Base-by-base conservation (phyloP, 1,140 invertebrate species). In the Macrocentrus cingulum region DNA sequence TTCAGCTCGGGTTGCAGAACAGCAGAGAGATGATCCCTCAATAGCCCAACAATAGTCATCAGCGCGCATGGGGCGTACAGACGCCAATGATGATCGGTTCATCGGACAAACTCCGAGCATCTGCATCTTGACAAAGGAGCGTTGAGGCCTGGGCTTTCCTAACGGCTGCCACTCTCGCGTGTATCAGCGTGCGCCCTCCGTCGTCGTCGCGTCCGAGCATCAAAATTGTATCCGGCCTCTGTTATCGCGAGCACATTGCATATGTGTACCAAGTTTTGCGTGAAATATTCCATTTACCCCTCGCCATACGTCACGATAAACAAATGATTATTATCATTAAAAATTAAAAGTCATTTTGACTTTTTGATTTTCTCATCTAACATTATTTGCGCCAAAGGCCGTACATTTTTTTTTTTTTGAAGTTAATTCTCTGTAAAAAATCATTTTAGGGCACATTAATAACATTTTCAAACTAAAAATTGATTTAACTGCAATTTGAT, bases 1-100 rank as follows among this genome's bases (percentile, higher is more conserved):
- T 70, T 69, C 61, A 61, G 68, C 67, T 72, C 67, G 68, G 62
- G 51, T 42, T 46, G 45, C 39, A 44, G 52, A n/a, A n/a, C n/a
- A n/a, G n/a, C n/a, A n/a, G 18, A 37, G 51, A 65, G 48, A 66
- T 65, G 58, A 66, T 67, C 61, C n/a, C 45, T 45, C 49, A 58
- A 66, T 66, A 59, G 60, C 49, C n/a, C 66, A 70, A 68, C 67
- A 68, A 70, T 71, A 56, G 65, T 71, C 67, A 68, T 72, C 71
- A 71, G 65, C 52, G n/a, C n/a, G 66, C 54, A 62, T 68, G 49
- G 58, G 60, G 61, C 54, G 48, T 60, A 54, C 52, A 56, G 19
- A 56, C 6, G 44, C 18, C 41, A 51, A 65, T 63, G 64, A 68
- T 66, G 64, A 64, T 67, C 61, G 60, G 22, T 56, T 56, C 58